Base-by-base conservation (phyloP, 1,140 invertebrate species). In the Octopus bimaculoides region DNA sequence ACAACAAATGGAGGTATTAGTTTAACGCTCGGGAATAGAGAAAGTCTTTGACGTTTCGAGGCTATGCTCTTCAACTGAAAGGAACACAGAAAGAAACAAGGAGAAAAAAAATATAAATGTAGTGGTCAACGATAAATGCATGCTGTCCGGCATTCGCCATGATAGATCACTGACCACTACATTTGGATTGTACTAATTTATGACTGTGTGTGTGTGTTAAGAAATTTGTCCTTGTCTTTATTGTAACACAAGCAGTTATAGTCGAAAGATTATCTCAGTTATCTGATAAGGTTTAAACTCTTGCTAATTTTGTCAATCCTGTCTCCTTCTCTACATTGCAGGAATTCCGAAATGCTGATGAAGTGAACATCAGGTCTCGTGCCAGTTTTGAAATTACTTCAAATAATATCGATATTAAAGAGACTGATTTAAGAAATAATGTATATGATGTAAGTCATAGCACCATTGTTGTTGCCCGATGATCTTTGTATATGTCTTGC, bases 261-360 rank as follows among this genome's bases (percentile, higher is more conserved):
- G 56, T 10, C 17, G 1, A 61, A 61, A 61, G 17, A 9, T 10
- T 17, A 61, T 61, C 9, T 61, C 56, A 61, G 56, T 17, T 10
- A 9, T 61, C 56, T 17, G 17, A 61, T 61, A 9, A 9, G 17
- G 17, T 10, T 17, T 17, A 10, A 61, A 61, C 9, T 9, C 56
- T 10, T 1, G 17, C 3, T 9, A 61, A 61, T 17, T 10, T 61
- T 61, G 1, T 17, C 17, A 61, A 61, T 10, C 3, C 17, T 61
- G 9, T 61, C 17, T 17, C 3, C 9, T 4, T 12, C n/a, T 69
- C 17, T 69, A 69, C 26, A 56, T 71, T 77, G 0, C 74, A 82
- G 81, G 81, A 82, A 61, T 82, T 69, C 54, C n/a, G 76, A 17
- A 52, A 69, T 17, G 81, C 80, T 52, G 81, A 82, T 75, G 79